Base-by-base conservation (phyloP, 2,797 vertebrate genomes). In the Sphaeramia orbicularis region DNA sequence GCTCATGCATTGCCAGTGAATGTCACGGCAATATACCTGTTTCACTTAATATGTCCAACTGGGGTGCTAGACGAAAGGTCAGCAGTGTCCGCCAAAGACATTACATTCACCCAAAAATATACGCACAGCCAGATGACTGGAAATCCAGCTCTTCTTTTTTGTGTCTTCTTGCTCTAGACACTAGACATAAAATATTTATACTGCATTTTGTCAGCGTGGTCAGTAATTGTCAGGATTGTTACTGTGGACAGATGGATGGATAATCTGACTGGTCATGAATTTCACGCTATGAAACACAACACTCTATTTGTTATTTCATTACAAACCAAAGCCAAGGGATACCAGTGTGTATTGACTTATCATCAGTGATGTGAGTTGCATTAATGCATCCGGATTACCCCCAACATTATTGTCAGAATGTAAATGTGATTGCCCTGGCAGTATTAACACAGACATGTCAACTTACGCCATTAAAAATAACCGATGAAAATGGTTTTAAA, bases 381-480 rank as follows among this genome's bases (percentile, higher is more conserved):
- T 19, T 6, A 1, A 38, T 75, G 49, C 4, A 12, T n/a, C 18
- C 9, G 1, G 27, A 60, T 48, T 56, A 13, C 30, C 45, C 40
- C 54, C 52, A 24, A 38, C 37, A 38, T 14, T 14, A 2, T n/a
- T 35, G 32, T 65, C 19, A 49, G 58, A 41, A 53, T 53, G 40
- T 47, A 36, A 16, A 54, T 47, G 13, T 19, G 15, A 63, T 10
- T 12, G 3, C 44, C 61, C 10, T 5, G 32, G 32, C 49, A 4
- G 18, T 11, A 10, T 36, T 58, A 59, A 65, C 11, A 66, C 15
- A 27, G 32, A 53, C 32, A 65, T 69, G 36, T 58, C 37, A 9
- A 38, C 53, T 15, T 32, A 15, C 18, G 54, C 42, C 32, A 50
- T 65, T 69, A 52, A 44, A 73, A 61, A 40, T 64, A 65, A 76